Evolutionary conservation across 2,797 vertebrate genomes (phyloP), one percentile per base, ranked within the genome.

Genomic region (Typhlichthys subterraneus): DNA sequence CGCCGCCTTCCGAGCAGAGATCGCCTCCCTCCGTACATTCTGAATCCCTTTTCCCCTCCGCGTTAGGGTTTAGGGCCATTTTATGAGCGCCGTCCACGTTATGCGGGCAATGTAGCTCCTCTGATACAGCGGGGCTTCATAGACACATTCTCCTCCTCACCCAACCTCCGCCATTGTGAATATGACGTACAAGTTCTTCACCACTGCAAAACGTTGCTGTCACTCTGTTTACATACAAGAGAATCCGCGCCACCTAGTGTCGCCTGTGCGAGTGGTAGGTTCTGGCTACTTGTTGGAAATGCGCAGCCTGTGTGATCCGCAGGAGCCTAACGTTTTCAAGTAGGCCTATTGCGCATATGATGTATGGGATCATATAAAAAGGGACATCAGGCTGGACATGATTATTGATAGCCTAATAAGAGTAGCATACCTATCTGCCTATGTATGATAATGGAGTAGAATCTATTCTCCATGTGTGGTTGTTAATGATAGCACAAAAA

Each of bases 161-260:
- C 92, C 92, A 87, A 89, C 89, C 92, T 92, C 93, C 93, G 93
- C 93, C 92, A 94, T 94, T 92, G 89, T 93, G 92, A 89, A 89
- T 92, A 91, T 94, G 93, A 94, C 93, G 93, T 94, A 89, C 81
- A 73, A 87, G 87, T 92, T 93, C 91, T 92, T 92, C 90, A 90
- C 83, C 88, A 89, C 90, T 88, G 91, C 88, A 92, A 88, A 91
- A 83, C 84, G 87, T 89, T 91, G 83, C 83, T 89, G 92, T 93
- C 91, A 93, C 88, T 90, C 59, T 89, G 91, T 89, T 90, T 92
- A 92, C 91, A 91, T 88, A 63, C 79, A 57, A 79, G 90, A 23
- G 12, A 71, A 85, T 78, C 87, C 67, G 84, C 91, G 88, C 90
- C 90, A n/a, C 79, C 89, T 33, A 65, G 53, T 46, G 91, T 42